Base-by-base conservation (phyloP, 1,140 invertebrate species). In the Lasaia peninsularis region DNA sequence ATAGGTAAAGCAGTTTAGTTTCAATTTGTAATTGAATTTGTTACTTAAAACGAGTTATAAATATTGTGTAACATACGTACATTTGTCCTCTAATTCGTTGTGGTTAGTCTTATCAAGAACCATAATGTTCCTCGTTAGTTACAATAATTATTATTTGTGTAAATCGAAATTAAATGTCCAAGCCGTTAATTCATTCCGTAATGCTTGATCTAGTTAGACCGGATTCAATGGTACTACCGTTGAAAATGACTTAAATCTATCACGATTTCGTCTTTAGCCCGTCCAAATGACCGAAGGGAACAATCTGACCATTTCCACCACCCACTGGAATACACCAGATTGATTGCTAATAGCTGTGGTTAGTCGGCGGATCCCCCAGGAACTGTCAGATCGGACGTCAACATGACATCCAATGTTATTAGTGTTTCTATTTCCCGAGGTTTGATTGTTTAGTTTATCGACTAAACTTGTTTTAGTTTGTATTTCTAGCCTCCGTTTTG, bases 341-440 rank as follows among this genome's bases (percentile, higher is more conserved):
- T 85, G 81, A 85, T 80, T 78, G 78, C 73, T 76, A 80, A 85
- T 80, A 72, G 78, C 73, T 75, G 78, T 84, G 75, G 75, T 80
- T 81, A 77, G 61, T 63, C 64, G 76, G 66, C 69, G 65, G 71
- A 80, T 56, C 60, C 75, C 73, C 56, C 53, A 56, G 71, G 78
- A 69, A 60, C 60, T 62, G 65, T 66, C 65, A 62, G 59, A 70
- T 66, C 75, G 72, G 71, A 72, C 80, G 72, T 65, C 68, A 65
- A 77, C 75, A 75, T 77, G 75, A 78, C 72, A 57, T 67, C 63
- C 58, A 56, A 71, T 65, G 74, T 84, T 80, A 28, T 28, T 28
- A 78, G 55, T 63, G 74, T 76, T 76, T 70, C 67, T 72, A 67
- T 72, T 74, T 68, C 64, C 65, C 62, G 58, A 51, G 52, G n/a